Conservation (phyloP, 2,888 invertebrate genomes). For the Rhyacophila evoluta region DNA sequence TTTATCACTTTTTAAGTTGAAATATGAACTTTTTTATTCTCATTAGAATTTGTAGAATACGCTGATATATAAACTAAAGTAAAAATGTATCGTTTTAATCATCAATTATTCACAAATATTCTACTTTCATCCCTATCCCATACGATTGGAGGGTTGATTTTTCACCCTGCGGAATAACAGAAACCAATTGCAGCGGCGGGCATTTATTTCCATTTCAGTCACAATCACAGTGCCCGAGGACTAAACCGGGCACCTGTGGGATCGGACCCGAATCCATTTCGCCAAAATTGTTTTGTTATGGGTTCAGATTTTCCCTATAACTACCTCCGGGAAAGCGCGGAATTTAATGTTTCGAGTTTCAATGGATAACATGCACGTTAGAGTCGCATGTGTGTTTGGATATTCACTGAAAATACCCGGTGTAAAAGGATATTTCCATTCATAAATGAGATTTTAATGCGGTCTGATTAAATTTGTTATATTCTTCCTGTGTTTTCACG, state of each 20-base stretch:
- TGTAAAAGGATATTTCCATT: too few species aligned
- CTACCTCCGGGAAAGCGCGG: not conserved
- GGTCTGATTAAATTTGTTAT: too few species aligned
- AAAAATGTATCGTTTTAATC: not conserved
- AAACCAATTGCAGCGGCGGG: constrained; percentile 28
- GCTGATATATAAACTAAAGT: too few species aligned
- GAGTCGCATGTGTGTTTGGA: too few species aligned
- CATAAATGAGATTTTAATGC: too few species aligned
- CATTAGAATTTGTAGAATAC: too few species aligned
- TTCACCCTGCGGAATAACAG: constrained; percentile 33
- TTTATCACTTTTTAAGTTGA: too few species aligned
- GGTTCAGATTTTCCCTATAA: not conserved
- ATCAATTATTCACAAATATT: not conserved
- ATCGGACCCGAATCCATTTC: not conserved
- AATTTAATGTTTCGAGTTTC: not conserved
- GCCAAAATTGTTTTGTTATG: constrained; percentile 19
- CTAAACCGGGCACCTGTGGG: not conserved
- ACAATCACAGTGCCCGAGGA: constrained; percentile 5
- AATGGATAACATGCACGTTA: too few species aligned
- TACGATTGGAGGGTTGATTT: not conserved
- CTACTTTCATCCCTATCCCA: not conserved
- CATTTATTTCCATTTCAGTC: constrained; percentile 38
- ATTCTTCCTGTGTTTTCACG: too few species aligned
- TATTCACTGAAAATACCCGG: too few species aligned
- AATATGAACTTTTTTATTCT: too few species aligned